Evolutionary conservation across 2,797 vertebrate genomes (phyloP).

Genomic region (Yasuhikotakia modesta): DNA sequence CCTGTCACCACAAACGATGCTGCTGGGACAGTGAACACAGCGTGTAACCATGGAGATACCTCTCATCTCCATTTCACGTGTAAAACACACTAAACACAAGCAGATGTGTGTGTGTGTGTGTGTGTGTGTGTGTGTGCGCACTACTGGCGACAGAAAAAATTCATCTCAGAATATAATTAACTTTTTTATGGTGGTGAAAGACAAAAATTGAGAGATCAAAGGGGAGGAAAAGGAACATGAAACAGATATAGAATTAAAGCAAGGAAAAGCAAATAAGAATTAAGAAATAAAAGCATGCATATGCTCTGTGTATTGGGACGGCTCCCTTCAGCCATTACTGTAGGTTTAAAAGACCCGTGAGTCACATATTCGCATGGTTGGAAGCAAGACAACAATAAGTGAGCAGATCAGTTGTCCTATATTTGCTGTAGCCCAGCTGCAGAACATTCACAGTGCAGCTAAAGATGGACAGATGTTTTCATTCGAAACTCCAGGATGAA

Average conservation of each 20-base stretch:
- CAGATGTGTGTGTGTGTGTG: slow-evolving; percentile 44
- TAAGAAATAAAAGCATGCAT: slow-evolving; percentile 4
- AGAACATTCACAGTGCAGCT: slow-evolving; percentile 22
- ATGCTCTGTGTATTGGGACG: slow-evolving; percentile 12
- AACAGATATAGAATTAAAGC: not conserved
- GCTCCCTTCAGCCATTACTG: slow-evolving; percentile 25
- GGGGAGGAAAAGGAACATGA: slow-evolving; percentile 1
- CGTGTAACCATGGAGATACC: slow-evolving; percentile 42
- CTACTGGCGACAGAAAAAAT: not conserved
- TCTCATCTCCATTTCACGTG: slow-evolving; percentile 47
- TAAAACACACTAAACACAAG: slow-evolving; percentile 50
- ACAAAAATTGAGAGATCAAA: not conserved
- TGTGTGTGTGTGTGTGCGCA: not conserved
- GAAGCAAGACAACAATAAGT: slow-evolving; percentile 46
- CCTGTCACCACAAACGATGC: slow-evolving; percentile 75
- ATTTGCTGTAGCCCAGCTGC: slow-evolving; percentile 22
- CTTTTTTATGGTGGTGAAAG: not conserved
- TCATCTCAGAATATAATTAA: slow-evolving; percentile 6
- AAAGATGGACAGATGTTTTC: slow-evolving; percentile 40
- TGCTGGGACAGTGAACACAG: slow-evolving; percentile 46
- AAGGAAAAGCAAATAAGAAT: not conserved
- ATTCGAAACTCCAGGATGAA: slow-evolving; percentile 8
- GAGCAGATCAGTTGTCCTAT: slow-evolving; percentile 31
- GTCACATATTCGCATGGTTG: slow-evolving; percentile 27
- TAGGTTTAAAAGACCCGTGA: slow-evolving; percentile 45